Conservation (phyloP, 2,888 invertebrate genomes). For the Tyria jacobaeae region DNA sequence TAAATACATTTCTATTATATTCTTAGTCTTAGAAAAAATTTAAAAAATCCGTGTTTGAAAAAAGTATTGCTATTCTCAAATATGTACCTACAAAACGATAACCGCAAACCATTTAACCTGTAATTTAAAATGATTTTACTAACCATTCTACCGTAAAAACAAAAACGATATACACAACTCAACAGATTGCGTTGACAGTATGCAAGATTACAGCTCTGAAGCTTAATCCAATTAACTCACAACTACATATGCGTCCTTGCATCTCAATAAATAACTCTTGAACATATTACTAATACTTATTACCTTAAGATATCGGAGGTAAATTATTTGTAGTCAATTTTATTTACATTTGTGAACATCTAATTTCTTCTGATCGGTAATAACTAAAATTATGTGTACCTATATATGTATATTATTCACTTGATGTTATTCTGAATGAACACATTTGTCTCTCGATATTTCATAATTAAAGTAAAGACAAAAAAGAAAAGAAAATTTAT, state of each 20-base stretch:
- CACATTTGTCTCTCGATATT: neutral
- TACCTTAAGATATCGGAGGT: neutral
- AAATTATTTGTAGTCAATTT: neutral
- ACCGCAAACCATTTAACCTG: too few species aligned
- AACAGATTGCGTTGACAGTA: neutral
- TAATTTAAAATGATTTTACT: too few species aligned
- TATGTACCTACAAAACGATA: too few species aligned
- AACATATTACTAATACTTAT: neutral
- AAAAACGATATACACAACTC: neutral
- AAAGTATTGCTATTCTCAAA: too few species aligned
- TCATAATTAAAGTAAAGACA: too few species aligned
- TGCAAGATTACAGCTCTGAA: neutral
- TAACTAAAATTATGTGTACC: neutral
- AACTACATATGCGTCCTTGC: too few species aligned
- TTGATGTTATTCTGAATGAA: neutral
- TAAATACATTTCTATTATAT: too few species aligned
- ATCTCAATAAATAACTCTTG: conserved; percentile 1
- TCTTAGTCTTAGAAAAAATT: too few species aligned
- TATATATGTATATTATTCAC: neutral
- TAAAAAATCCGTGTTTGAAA: too few species aligned
- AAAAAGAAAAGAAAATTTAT: too few species aligned
- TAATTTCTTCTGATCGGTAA: neutral
- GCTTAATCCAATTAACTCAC: neutral
- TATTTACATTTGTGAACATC: neutral
- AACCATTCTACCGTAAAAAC: too few species aligned